Conservation (phyloP, 2,888 invertebrate genomes). For the Achlya flavicornis region DNA sequence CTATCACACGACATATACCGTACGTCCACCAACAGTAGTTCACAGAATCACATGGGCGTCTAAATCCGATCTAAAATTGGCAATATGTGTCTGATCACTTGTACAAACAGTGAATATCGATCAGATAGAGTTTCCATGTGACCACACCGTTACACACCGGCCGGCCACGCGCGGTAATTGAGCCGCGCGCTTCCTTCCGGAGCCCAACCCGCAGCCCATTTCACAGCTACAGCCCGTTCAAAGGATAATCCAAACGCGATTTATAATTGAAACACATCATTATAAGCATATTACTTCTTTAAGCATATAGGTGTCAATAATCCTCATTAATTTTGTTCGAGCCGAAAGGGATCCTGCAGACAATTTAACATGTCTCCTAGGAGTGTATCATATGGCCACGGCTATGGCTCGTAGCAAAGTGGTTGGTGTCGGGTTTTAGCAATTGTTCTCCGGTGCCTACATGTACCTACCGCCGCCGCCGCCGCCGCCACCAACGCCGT, state of each 20-base stretch:
- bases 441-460: conserved; percentile 53
- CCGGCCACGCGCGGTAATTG: conserved; percentile 64
- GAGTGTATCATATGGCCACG: conserved; percentile 23
- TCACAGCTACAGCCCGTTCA: conserved; percentile 19
- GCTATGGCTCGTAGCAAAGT: conserved; percentile 32
- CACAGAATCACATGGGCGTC: neutral
- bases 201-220: conserved; percentile 48
- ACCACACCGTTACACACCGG: conserved; percentile 44
- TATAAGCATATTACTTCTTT: no score
- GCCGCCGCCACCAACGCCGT: conserved; percentile 29
- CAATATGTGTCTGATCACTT: conserved; percentile 36
- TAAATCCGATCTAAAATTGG: conserved; percentile 27
- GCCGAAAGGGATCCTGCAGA: conserved; percentile 22
- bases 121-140: conserved; percentile 57
- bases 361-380: conserved; percentile 33
- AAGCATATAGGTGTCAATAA: conserved; percentile 32
- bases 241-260: no score
- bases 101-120: conserved; percentile 53
- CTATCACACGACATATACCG: no score
- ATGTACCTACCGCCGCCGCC: conserved; percentile 32
- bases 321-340: conserved; percentile 32
- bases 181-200: conserved; percentile 76
- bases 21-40: no score
- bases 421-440: conserved; percentile 41
- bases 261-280: no score